Percentiles rank a stretch among this genome's conserved stretches.
phyloP scores from a whole-genome alignment of 2,113 vertebrate species.

The Oryzias curvinotus region DNA sequence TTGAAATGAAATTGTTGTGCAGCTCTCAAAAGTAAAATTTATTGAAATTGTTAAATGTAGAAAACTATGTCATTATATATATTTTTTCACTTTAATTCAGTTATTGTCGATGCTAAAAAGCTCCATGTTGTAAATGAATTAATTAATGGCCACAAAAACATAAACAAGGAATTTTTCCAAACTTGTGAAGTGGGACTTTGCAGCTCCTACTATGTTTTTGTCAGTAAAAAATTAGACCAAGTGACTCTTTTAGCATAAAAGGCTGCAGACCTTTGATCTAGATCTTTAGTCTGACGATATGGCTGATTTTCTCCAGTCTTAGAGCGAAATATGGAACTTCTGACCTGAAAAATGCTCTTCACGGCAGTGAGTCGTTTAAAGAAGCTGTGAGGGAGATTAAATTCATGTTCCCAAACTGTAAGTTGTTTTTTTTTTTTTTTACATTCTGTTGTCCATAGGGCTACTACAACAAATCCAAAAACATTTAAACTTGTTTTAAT shows the following conservation, averaged over 20 bases:
- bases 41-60: no score
- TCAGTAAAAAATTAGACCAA: no score
- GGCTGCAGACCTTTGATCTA: neutral
- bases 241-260: no score
- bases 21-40: no score
- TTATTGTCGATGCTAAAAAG: neutral
- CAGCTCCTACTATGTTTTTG: no score
- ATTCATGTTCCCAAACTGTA: slow-evolving; percentile 93
- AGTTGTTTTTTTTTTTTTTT: slow-evolving; percentile 27
- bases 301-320: slow-evolving; percentile 74
- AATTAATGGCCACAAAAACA: no score
- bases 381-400: slow-evolving; percentile 88
- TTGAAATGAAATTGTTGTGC: no score
- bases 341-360: slow-evolving; percentile 89
- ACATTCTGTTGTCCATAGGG: neutral
- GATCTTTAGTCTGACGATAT: neutral
- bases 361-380: slow-evolving; percentile 84
- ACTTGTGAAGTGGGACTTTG: no score
- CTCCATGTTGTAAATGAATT: no score
- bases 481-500: neutral
- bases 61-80: neutral
- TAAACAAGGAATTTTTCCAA: no score
- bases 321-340: slow-evolving; percentile 91
- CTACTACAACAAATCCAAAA: no score
- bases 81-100: neutral